Conservation (phyloP, 2,888 invertebrate genomes). For the Nezara viridula region DNA sequence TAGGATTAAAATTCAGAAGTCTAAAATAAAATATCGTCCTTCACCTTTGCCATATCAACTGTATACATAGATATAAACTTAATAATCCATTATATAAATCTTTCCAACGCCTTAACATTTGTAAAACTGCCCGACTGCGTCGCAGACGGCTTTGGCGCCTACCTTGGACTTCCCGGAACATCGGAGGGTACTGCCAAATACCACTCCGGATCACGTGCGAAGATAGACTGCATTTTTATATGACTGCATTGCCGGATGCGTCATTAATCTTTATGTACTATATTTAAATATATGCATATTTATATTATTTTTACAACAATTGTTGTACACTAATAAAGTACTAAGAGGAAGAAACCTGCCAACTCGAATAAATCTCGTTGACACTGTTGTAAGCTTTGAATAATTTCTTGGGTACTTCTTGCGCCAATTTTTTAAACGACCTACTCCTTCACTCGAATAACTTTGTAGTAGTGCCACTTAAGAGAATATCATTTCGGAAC, state of each 20-base stretch:
- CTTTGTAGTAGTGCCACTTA: too few species aligned
- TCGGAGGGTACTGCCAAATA: neutral
- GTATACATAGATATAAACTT: neutral
- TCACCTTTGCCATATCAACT: neutral
- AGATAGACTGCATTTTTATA: neutral
- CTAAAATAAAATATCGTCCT: neutral
- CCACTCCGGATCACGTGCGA: neutral
- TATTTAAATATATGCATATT: neutral
- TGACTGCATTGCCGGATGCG: neutral
- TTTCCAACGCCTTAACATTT: neutral
- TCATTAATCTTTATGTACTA: neutral
- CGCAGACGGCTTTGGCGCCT: slow-evolving; percentile 36
- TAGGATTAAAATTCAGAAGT: neutral
- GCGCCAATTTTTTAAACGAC: neutral
- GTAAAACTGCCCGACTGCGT: neutral
- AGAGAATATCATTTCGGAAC: too few species aligned
- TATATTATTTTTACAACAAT: neutral
- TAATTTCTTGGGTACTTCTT: neutral
- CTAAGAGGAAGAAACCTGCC: neutral
- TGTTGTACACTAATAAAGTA: neutral
- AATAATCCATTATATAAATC: slow-evolving; percentile 27
- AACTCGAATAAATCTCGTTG: neutral
- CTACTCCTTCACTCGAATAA: neutral
- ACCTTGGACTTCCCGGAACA: slow-evolving; percentile 38
- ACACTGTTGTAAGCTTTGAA: neutral